Evolutionary conservation across 2,113 vertebrate species (phyloP), one percentile per base, ranked within the genome.

Genomic region (Coreoperca whiteheadi): DNA sequence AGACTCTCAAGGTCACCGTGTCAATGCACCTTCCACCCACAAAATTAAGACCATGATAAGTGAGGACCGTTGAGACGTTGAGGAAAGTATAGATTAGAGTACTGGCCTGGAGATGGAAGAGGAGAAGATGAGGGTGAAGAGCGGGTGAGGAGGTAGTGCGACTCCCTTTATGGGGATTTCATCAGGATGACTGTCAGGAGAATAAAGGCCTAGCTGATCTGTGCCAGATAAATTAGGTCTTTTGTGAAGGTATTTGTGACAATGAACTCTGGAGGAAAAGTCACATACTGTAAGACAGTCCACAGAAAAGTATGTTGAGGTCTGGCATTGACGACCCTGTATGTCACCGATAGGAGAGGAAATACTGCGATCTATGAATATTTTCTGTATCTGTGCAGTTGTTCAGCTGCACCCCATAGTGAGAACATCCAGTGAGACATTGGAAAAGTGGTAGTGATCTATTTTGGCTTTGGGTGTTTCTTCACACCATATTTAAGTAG

Each of bases 191-290:
- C 88, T 94, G 93, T 91, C 91, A 88, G 82, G 80, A 87, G 87
- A 83, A 86, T 90, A 91, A 91, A 93, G 86, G 77, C 68, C 67
- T 28, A 23, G 63, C 86, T 90, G 93, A 92, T 95, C 82, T 91
- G 85, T 86, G 86, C 73, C 88, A 93, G 87, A 94, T 94, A 93
- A 94, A 94, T 93, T 77, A 92, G 88, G 74, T 80, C 80, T 89
- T n/a, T 88, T 88, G 87, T 85, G 87, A 85, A 87, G 82, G 85
- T 91, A 94, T 91, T 87, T 84, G 66, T 90, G 86, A 92, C 90
- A 87, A 81, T 87, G 86, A 84, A 81, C 77, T 86, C 81, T 82
- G 77, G 84, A 89, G 77, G 61, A 81, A 70, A 88, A 86, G 90
- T 86, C 84, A 86, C 71, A 76, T 63, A 43, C 41, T 12, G 41